Conservation (phyloP, 1,140 invertebrate species). For the Drosophila nigromelanica region DNA sequence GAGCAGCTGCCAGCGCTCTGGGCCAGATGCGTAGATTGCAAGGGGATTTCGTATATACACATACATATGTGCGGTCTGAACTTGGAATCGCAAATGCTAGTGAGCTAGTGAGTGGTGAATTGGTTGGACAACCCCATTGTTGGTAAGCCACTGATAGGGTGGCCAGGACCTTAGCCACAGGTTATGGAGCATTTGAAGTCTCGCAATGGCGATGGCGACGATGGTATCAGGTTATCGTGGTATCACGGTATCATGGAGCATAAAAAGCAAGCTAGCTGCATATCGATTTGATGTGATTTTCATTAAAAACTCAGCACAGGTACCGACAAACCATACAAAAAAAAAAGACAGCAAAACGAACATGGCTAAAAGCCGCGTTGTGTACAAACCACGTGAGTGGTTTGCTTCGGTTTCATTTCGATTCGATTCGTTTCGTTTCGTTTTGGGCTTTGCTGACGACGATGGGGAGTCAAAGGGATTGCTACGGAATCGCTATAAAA, state of each 20-base stretch:
- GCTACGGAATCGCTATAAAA: slow-evolving; percentile 60
- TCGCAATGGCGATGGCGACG: slow-evolving; percentile 33
- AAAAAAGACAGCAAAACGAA: background rate
- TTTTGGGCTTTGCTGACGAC: background rate
- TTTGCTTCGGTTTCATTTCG: slow-evolving; percentile 6
- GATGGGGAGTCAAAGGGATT: slow-evolving; percentile 37
- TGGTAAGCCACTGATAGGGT: slow-evolving; percentile 14
- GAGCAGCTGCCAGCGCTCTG: slow-evolving; percentile 50
- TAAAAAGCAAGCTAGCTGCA: slow-evolving; percentile 50
- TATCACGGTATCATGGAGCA: background rate
- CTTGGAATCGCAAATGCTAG: slow-evolving; percentile 3
- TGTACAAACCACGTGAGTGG: slow-evolving; percentile 53
- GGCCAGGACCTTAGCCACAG: slow-evolving; percentile 14
- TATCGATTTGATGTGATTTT: slow-evolving; percentile 80
- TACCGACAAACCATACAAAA: slow-evolving; percentile 53
- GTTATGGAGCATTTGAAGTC: slow-evolving; percentile 50
- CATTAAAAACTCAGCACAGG: slow-evolving; percentile 75
- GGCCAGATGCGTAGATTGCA: slow-evolving; percentile 20
- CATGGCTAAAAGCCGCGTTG: slow-evolving; percentile 46
- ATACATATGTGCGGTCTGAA: background rate
- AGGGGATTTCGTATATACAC: background rate
- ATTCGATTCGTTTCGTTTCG: slow-evolving; percentile 7
- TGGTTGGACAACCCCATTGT: background rate
- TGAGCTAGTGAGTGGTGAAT: background rate
- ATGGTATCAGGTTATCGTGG: slow-evolving; percentile 1